phyloP scores from a whole-genome alignment of 2,113 vertebrate species.

The Ammodytes dubius region DNA sequence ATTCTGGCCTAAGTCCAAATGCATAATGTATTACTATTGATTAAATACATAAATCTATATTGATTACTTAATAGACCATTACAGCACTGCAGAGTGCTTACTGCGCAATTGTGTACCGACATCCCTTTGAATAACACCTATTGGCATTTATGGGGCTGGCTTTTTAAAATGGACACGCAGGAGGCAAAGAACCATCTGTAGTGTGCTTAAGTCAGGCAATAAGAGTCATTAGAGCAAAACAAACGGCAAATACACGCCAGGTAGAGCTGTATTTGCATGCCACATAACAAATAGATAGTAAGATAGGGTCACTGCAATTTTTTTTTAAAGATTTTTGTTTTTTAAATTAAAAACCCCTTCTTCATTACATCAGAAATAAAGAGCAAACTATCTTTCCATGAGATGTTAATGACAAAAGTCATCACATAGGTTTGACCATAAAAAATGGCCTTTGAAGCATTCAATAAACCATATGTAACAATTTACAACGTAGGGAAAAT shows the following conservation, averaged over 20 bases:
- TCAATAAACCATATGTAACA: neutral
- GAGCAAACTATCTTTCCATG: neutral
- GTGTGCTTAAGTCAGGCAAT: constrained; percentile 1
- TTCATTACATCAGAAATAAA: constrained; percentile 1
- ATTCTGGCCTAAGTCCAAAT: neutral
- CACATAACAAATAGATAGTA: neutral
- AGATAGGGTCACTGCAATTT: neutral
- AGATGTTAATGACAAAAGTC: constrained; percentile 26
- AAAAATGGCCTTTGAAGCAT: neutral
- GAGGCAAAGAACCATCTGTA: constrained; percentile 16
- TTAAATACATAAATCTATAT: constrained; percentile 35
- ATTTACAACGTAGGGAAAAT: neutral
- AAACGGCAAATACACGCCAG: neutral
- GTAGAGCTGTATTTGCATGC: neutral
- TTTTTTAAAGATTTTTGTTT: neutral
- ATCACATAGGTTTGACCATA: neutral
- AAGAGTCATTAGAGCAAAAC: neutral
- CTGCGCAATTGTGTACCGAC: constrained; percentile 45
- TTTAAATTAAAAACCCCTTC: neutral
- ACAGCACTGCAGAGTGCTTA: constrained; percentile 39
- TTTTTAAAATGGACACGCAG: constrained; percentile 53
- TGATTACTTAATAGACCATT: constrained; percentile 50
- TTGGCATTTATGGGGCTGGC: constrained; percentile 12
- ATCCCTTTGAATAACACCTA: constrained; percentile 46
- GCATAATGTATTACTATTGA: constrained; percentile 32